Percentiles rank a stretch among this genome's conserved stretches.
Evolutionary conservation across 2,888 invertebrate species (phyloP).

Genomic region (Athalia rosae): DNA sequence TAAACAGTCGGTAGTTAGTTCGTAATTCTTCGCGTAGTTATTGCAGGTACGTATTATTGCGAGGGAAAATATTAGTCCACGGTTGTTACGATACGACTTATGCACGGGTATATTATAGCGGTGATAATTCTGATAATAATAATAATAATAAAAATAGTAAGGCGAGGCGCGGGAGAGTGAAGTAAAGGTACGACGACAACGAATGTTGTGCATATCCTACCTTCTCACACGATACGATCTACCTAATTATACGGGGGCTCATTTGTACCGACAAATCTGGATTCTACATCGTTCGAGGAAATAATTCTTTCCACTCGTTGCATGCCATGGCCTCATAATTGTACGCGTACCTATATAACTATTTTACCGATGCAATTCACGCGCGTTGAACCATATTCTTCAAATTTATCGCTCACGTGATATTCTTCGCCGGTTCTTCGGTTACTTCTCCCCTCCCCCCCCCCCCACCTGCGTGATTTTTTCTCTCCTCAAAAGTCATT

Average conservation of each 20-base stretch:
- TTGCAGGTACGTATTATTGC: slow-evolving; percentile 55
- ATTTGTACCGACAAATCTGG: slow-evolving; percentile 69
- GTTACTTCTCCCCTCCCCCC: background rate
- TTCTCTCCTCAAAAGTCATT: background rate
- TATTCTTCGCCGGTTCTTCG: background rate
- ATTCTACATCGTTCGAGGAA: slow-evolving; percentile 63
- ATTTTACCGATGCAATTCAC: slow-evolving; percentile 6
- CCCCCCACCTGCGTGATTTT: background rate
- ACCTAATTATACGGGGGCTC: slow-evolving; percentile 67
- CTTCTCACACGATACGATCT: slow-evolving; percentile 70
- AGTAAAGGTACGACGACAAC: slow-evolving; percentile 52
- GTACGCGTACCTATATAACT: background rate
- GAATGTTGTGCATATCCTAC: slow-evolving; percentile 54
- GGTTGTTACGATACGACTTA: background rate
- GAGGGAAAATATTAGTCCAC: slow-evolving; percentile 31
- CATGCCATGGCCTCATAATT: slow-evolving; percentile 46
- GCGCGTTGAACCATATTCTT: background rate
- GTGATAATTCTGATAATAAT: no score
- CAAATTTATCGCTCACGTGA: background rate
- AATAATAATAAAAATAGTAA: no score
- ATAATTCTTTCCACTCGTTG: slow-evolving; percentile 54
- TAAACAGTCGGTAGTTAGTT: slow-evolving; percentile 47
- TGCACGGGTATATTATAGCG: background rate
- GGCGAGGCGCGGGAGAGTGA: slow-evolving; percentile 15
- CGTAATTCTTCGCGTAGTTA: slow-evolving; percentile 56